A percentile compares a stretch with the other conserved stretches of the same genome.
Conservation (phyloP, 2,113 vertebrate genomes). For the Poeciliopsis turrubarensis region DNA sequence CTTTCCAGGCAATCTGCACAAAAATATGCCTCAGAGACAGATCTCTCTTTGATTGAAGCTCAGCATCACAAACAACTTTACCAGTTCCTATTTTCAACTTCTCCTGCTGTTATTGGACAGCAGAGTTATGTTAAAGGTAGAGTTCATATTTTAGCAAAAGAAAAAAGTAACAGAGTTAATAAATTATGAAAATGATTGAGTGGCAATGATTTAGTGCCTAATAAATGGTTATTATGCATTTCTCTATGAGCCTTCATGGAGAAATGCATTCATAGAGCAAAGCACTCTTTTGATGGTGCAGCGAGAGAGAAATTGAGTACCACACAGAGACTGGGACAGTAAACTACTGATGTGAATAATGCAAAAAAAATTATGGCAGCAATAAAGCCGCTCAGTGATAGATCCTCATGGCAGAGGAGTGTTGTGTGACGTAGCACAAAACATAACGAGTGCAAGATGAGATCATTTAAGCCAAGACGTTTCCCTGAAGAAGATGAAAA, state of each 20-base stretch:
- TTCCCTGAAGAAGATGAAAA: constrained; percentile 31
- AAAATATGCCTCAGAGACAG: constrained; percentile 1
- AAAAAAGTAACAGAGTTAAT: neutral
- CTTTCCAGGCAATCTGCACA: constrained; percentile 43
- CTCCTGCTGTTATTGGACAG: neutral
- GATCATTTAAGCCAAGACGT: constrained; percentile 16
- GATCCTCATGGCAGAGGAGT: constrained; percentile 37
- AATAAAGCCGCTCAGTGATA: constrained; percentile 51
- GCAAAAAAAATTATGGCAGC: constrained; percentile 63
- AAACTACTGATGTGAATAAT: constrained; percentile 53
- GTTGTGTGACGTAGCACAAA: constrained; percentile 18
- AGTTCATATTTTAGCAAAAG: neutral
- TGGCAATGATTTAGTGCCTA: neutral
- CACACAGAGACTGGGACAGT: constrained; percentile 10
- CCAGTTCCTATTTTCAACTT: neutral
- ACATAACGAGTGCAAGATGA: constrained; percentile 50
- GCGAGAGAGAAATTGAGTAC: constrained; percentile 7
- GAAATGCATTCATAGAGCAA: neutral
- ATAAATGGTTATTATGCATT: neutral
- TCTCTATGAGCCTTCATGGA: neutral
- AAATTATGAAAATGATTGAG: neutral
- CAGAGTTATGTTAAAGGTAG: neutral
- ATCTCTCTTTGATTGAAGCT: neutral
- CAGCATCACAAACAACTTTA: neutral
- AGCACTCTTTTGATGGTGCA: neutral